Percentiles rank a stretch among this genome's conserved stretches.
These are phyloP conservation scores for Cantharis nigra DNA, from an alignment of 2,888 invertebrate genomes.

Conservation along the genomic window DNA sequence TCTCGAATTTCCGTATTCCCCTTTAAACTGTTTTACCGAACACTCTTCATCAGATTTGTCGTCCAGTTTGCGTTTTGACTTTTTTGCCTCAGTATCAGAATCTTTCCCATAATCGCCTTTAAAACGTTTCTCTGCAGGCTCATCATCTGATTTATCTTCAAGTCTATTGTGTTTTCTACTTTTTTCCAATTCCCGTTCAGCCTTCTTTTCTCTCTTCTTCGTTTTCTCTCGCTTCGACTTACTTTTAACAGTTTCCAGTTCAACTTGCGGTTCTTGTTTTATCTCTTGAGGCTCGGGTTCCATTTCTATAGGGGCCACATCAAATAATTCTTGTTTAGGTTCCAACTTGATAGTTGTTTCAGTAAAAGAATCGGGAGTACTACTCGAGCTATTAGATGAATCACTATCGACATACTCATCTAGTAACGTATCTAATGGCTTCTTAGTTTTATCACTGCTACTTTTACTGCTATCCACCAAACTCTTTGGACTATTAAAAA, in stretches of 20 bases:
- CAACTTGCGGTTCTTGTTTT: not conserved
- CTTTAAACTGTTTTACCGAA: conserved; percentile 57
- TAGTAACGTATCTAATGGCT: conserved; percentile 33
- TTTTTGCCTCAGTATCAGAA: conserved; percentile 43
- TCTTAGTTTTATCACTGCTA: conserved; percentile 34
- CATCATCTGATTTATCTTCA: conserved; percentile 56
- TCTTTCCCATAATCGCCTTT: conserved; percentile 52
- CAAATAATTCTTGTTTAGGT: conserved; percentile 26
- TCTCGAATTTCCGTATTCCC: conserved; percentile 49
- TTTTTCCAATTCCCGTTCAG: conserved; percentile 63
- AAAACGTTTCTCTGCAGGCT: conserved; percentile 57
- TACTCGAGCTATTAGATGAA: conserved; percentile 47
- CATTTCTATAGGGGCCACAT: conserved; percentile 2
- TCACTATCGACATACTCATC: conserved; percentile 42
- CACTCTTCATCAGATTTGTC: conserved; percentile 58
- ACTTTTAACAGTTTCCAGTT: conserved; percentile 33
- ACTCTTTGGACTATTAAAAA: conserved; percentile 38
- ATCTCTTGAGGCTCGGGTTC: not conserved
- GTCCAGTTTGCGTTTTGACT: conserved; percentile 64
- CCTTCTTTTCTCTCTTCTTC: conserved; percentile 61
- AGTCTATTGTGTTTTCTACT: conserved; percentile 65
- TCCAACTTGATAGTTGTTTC: conserved; percentile 24
- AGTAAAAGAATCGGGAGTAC: conserved; percentile 42
- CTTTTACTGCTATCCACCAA: conserved; percentile 23
- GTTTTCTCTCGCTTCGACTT: conserved; percentile 50